A percentile compares a stretch with the other conserved stretches of the same genome.
phyloP scores from a whole-genome alignment of 2,888 invertebrate species.

The Aphelenchoides bicaudatus region DNA sequence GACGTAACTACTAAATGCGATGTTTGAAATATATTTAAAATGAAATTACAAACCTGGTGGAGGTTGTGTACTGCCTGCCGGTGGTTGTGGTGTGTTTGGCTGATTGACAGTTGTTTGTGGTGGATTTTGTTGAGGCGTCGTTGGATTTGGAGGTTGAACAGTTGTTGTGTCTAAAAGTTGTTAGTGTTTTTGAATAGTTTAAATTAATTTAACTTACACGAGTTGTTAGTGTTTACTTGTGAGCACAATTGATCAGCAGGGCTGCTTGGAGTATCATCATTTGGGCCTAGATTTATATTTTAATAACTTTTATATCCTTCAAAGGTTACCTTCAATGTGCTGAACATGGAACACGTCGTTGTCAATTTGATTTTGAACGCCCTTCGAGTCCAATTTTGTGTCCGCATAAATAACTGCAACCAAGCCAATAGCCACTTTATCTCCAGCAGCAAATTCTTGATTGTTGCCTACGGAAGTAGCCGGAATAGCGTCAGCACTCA shows the following conservation, averaged over 20 bases:
- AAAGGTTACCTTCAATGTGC: too few relatives aligned
- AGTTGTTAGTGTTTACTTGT: neutral
- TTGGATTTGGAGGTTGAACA: neutral
- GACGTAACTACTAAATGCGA: too few relatives aligned
- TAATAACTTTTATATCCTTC: too few relatives aligned
- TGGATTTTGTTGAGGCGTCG: neutral
- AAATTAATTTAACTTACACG: too few relatives aligned
- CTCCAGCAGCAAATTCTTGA: neutral
- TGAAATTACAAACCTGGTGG: neutral
- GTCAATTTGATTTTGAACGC: too few relatives aligned
- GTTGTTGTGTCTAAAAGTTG: neutral
- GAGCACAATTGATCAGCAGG: neutral
- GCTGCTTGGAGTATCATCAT: too few relatives aligned
- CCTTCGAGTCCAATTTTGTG: neutral
- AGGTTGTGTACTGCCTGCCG: neutral
- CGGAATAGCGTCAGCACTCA: constrained; percentile 3
- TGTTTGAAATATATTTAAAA: too few relatives aligned
- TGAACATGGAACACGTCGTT: too few relatives aligned
- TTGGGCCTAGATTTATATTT: too few relatives aligned
- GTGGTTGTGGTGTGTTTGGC: neutral
- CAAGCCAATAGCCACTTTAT: constrained; percentile 3
- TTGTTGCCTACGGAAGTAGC: too few relatives aligned
- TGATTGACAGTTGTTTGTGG: constrained; percentile 2
- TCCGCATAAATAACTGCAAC: constrained; percentile 7
- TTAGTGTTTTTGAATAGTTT: too few relatives aligned